Percentiles rank a stretch among this genome's conserved stretches.
These are phyloP conservation scores for Drosophila yakuba DNA, from an alignment of 1,140 invertebrate genomes.

Conservation along the genomic window DNA sequence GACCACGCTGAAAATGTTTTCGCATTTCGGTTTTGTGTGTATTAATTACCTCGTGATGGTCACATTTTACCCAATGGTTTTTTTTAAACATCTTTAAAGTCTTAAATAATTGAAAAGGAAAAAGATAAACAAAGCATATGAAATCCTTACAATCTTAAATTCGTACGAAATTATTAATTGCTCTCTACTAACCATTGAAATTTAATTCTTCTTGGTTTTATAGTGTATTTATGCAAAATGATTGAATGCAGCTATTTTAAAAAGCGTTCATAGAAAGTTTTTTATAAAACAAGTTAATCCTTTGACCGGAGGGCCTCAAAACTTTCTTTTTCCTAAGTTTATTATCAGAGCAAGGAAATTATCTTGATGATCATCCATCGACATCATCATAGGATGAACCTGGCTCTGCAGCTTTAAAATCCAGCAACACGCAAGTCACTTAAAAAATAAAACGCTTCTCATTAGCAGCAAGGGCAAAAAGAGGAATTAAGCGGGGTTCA, in stretches of 20 bases:
- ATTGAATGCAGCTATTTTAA: neutral
- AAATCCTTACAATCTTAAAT: no score
- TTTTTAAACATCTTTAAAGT: neutral
- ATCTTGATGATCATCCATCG: slow-evolving; percentile 32
- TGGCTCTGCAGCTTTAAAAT: slow-evolving; percentile 5
- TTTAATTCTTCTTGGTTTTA: no score
- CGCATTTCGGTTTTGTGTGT: slow-evolving; percentile 30
- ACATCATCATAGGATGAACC: slow-evolving; percentile 44
- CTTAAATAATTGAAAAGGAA: no score
- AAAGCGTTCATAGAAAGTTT: neutral
- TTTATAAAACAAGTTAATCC: slow-evolving; percentile 9
- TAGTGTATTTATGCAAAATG: no score
- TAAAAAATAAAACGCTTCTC: slow-evolving; percentile 78
- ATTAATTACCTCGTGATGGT: slow-evolving; percentile 15
- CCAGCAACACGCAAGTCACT: slow-evolving; percentile 66
- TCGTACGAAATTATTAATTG: no score
- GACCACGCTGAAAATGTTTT: slow-evolving; percentile 38
- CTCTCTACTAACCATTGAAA: no score
- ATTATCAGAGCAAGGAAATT: slow-evolving; percentile 31
- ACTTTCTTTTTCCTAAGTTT: neutral
- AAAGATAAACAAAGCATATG: no score
- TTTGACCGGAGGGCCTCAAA: neutral
- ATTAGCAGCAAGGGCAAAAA: slow-evolving; percentile 51
- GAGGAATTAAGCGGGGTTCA: slow-evolving; percentile 71
- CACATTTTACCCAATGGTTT: neutral